These are phyloP conservation scores for Xylophagus ater DNA, from an alignment of 2,888 invertebrate genomes.

Conservation along the genomic window DNA sequence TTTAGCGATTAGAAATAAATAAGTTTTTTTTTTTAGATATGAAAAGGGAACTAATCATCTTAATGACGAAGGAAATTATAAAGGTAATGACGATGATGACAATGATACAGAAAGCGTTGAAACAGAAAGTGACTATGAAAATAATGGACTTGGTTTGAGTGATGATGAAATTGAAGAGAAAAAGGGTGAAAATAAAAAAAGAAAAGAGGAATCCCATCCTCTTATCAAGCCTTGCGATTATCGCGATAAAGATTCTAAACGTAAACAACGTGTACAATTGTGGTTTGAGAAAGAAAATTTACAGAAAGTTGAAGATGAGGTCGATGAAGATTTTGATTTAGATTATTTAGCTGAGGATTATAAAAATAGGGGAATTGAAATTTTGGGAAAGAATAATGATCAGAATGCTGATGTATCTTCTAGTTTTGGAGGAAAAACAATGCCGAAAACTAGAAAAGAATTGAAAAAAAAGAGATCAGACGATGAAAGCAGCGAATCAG, in stretches of 20 bases:
- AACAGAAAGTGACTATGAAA: constrained; percentile 30
- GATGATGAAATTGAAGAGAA: constrained; percentile 46
- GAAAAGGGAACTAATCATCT: constrained; percentile 54
- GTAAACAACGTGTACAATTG: constrained; percentile 65
- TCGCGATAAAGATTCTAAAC: constrained; percentile 59
- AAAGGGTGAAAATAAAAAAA: constrained; percentile 25
- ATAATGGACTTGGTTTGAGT: constrained; percentile 47
- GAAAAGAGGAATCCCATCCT: constrained; percentile 46
- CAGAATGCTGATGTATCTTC: constrained; percentile 10
- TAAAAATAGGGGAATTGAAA: constrained; percentile 54
- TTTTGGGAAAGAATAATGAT: constrained; percentile 26
- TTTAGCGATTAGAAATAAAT: neutral
- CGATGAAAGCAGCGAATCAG: constrained; percentile 24
- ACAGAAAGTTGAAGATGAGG: constrained; percentile 66
- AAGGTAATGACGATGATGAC: constrained; percentile 43
- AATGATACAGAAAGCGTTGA: constrained; percentile 13
- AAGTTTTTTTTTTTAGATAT: constrained; percentile 43
- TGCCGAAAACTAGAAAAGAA: constrained; percentile 31
- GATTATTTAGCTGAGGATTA: constrained; percentile 63
- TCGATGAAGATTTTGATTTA: constrained; percentile 78
- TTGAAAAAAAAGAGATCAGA: constrained; percentile 22
- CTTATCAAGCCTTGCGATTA: constrained; percentile 70
- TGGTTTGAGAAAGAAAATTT: constrained; percentile 83
- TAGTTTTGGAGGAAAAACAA: constrained; percentile 35
- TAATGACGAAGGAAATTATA: constrained; percentile 56